A percentile compares a stretch with the other conserved stretches of the same genome.
These are phyloP conservation scores for Diglossa cyanea DNA, from an alignment of 2,797 vertebrate species.

Conservation along the genomic window DNA sequence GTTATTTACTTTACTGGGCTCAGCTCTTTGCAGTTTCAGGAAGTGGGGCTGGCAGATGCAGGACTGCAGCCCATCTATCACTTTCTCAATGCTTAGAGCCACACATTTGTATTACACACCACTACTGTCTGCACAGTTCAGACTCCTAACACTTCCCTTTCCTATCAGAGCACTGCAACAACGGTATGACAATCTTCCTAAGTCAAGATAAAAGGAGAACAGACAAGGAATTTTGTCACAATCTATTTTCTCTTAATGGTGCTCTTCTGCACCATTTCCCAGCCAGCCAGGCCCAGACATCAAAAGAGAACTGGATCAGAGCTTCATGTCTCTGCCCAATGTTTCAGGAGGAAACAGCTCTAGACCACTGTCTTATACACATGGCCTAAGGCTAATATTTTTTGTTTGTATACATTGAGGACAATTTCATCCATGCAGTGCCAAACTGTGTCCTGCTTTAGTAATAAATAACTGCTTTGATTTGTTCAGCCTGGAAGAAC, in stretches of 20 bases:
- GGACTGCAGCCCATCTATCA: neutral
- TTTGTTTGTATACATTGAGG: neutral
- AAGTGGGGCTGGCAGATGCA: neutral
- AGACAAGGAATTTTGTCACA: neutral
- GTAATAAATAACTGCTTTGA: neutral
- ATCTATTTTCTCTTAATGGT: neutral
- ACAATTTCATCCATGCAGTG: neutral
- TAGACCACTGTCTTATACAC: neutral
- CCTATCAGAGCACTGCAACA: neutral
- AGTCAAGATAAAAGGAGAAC: slow-evolving; percentile 10
- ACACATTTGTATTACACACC: neutral
- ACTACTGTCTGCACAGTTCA: neutral
- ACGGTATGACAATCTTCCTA: neutral
- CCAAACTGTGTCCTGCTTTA: neutral
- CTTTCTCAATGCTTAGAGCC: neutral
- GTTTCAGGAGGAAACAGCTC: neutral
- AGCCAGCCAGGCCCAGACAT: neutral
- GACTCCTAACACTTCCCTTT: neutral
- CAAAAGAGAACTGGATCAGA: neutral
- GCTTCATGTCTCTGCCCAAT: neutral
- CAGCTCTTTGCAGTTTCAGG: neutral
- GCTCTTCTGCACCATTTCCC: neutral
- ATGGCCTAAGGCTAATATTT: neutral
- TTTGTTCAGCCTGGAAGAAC: neutral
- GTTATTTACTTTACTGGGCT: slow-evolving; percentile 35